Conservation (phyloP, 2,797 vertebrate genomes). For the Kryptolebias ocellatus region DNA sequence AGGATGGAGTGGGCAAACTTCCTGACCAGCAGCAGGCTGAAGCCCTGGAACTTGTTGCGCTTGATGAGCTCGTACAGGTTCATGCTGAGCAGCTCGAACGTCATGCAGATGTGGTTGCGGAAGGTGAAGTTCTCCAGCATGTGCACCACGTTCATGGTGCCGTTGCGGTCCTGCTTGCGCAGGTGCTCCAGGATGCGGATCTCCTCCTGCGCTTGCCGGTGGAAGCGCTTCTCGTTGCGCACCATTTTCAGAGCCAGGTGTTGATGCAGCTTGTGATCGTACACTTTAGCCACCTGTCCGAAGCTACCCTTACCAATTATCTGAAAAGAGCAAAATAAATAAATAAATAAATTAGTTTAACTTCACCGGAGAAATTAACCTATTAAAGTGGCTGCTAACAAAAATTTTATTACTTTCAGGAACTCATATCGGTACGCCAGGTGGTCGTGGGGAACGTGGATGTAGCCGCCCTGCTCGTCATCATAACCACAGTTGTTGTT, state of each 20-base stretch:
- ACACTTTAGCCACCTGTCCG: constrained; percentile 97
- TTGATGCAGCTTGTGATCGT: constrained; percentile 95
- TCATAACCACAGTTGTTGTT: constrained; percentile 95
- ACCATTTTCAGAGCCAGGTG: constrained; percentile 98
- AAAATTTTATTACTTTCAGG: constrained; percentile 82
- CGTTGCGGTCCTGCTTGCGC: constrained; percentile 94
- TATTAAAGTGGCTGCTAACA: neutral
- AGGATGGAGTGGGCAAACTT: constrained; percentile 98
- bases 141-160: constrained; percentile 95
- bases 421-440: constrained; percentile 97
- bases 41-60: constrained; percentile 98
- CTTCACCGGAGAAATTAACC: too few species aligned
- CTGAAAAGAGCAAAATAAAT: constrained; percentile 70
- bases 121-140: constrained; percentile 99
- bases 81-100: constrained; percentile 96
- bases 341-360: neutral
- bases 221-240: constrained; percentile 97
- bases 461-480: constrained; percentile 94
- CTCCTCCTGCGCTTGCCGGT: constrained; percentile 95
- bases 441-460: constrained; percentile 94
- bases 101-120: constrained; percentile 98
- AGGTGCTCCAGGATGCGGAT: constrained; percentile 97
- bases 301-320: constrained; percentile 98
- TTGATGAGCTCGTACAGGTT: constrained; percentile 98
- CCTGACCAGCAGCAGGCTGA: constrained; percentile 92